phyloP scores from a whole-genome alignment of 2,888 invertebrate genomes.

The Agrochola macilenta region DNA sequence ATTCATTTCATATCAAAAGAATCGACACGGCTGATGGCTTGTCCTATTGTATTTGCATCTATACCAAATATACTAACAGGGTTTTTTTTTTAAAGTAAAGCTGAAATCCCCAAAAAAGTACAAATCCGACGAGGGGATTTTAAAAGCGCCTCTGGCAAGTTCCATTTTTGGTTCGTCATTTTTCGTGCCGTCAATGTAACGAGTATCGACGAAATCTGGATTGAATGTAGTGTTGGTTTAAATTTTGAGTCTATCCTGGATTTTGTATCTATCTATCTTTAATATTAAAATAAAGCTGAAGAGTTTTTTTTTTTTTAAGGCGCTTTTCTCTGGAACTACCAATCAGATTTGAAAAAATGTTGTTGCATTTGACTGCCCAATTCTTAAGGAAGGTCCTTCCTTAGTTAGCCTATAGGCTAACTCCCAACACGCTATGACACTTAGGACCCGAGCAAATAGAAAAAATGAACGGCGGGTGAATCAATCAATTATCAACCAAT shows the following conservation, averaged over 20 bases:
- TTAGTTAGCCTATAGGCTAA: too few relatives aligned
- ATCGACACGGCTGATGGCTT: conserved; percentile 5
- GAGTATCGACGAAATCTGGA: not conserved
- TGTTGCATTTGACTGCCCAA: too few relatives aligned
- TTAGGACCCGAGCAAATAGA: not conserved
- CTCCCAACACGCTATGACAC: not conserved
- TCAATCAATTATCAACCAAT: not conserved
- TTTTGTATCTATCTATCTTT: too few relatives aligned
- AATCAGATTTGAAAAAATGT: not conserved
- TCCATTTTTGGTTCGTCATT: conserved; percentile 2
- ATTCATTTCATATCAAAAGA: conserved; percentile 16
- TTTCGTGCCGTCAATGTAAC: conserved; percentile 14
- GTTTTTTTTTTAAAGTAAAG: conserved; percentile 9
- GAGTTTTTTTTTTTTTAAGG: too few relatives aligned
- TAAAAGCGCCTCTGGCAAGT: not conserved
- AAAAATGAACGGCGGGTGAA: not conserved
- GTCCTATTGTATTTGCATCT: conserved; percentile 28
- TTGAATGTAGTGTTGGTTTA: conserved; percentile 1
- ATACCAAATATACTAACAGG: not conserved
- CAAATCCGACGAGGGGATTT: conserved; percentile 31
- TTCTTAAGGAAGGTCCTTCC: not conserved
- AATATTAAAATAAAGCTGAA: too few relatives aligned
- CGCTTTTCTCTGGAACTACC: too few relatives aligned
- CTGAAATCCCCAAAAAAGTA: not conserved
- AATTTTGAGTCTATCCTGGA: not conserved